Evolutionary conservation across 1,140 invertebrate genomes (phyloP).

Genomic region (Planococcus citri): DNA sequence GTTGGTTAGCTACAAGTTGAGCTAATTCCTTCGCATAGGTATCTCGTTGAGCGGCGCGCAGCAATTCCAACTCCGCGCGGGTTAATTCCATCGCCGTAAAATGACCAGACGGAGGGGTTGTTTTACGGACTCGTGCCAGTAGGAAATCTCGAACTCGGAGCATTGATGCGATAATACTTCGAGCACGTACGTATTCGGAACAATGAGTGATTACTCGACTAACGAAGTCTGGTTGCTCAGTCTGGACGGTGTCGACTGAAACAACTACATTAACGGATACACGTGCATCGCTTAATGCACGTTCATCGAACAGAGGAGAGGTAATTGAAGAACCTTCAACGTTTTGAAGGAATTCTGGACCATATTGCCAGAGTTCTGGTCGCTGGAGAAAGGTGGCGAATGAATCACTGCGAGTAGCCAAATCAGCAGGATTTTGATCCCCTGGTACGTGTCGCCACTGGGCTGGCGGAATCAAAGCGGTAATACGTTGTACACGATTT

Average conservation of each 20-base stretch:
- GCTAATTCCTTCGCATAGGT: not conserved
- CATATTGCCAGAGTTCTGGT: constrained; percentile 24
- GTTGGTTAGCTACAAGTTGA: not conserved
- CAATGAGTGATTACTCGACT: too few relatives aligned
- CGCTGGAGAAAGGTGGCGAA: constrained; percentile 3
- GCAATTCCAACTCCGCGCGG: not conserved
- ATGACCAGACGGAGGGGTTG: not conserved
- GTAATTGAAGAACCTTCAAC: too few relatives aligned
- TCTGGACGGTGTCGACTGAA: too few relatives aligned
- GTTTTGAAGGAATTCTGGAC: constrained; percentile 9
- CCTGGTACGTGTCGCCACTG: constrained; percentile 32
- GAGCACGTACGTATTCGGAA: too few relatives aligned
- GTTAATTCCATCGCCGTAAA: not conserved
- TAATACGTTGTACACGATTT: constrained; percentile 33
- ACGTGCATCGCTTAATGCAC: too few relatives aligned
- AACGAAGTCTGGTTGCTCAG: too few relatives aligned
- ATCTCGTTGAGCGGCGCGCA: not conserved
- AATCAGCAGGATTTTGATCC: constrained; percentile 36
- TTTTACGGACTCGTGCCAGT: not conserved
- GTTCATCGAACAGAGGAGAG: too few relatives aligned
- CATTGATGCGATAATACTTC: too few relatives aligned
- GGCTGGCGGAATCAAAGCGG: constrained; percentile 24
- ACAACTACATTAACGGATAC: not conserved
- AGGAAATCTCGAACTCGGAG: not conserved
- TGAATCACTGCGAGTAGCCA: constrained; percentile 30